Percentiles rank a stretch among this genome's conserved stretches.
These are phyloP conservation scores for Neotoma lepida DNA, from an alignment of 2,113 vertebrate genomes.

Conservation along the genomic window DNA sequence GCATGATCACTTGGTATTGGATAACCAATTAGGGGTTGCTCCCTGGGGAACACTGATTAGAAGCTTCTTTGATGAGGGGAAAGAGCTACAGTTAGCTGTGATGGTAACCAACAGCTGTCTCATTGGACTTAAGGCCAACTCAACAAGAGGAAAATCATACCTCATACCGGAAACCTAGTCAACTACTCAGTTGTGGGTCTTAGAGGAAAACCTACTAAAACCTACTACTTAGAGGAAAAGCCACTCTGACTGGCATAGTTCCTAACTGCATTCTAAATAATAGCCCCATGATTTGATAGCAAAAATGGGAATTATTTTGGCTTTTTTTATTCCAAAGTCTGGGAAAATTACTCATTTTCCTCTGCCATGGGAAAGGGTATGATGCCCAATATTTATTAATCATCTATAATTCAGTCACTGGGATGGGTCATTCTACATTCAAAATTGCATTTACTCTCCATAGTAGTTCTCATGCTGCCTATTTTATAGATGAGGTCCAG, in stretches of 20 bases:
- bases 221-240: not conserved
- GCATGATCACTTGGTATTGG: not conserved
- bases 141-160: not conserved
- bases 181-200: not conserved
- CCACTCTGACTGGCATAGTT: not conserved
- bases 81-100: not conserved
- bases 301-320: not conserved
- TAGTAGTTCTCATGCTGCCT: not conserved
- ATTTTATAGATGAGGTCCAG: constrained; percentile 21
- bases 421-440: not conserved
- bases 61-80: not conserved
- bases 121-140: not conserved
- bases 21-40: not conserved
- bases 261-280: not conserved
- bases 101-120: not conserved
- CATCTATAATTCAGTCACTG: not conserved
- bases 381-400: not conserved
- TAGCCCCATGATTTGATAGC: not conserved
- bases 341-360: constrained; percentile 23
- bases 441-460: not conserved
- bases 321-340: constrained; percentile 39
- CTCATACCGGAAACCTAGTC: not conserved
- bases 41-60: too few species aligned
- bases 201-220: not conserved
- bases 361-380: not conserved